These are phyloP conservation scores for Astur gentilis DNA, from an alignment of 2,113 vertebrate genomes.

Conservation along the genomic window DNA sequence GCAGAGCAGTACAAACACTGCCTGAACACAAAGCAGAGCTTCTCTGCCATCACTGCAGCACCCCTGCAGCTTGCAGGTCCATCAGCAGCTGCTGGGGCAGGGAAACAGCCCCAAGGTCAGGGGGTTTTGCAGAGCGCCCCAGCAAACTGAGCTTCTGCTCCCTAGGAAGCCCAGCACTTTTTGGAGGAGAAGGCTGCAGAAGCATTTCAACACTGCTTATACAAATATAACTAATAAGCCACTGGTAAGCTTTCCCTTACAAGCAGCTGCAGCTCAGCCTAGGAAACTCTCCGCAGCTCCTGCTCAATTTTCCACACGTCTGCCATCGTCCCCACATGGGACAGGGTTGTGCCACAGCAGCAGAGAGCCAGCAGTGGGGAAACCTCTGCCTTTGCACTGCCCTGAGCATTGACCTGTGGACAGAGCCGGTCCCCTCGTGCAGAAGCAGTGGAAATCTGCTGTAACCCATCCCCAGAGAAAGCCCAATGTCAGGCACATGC, in stretches of 20 bases:
- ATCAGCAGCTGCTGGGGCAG: neutral
- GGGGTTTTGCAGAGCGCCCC: neutral
- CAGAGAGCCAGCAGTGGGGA: neutral
- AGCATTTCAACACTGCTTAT: neutral
- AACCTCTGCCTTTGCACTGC: neutral
- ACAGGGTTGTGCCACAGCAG: neutral
- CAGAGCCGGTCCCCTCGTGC: rapidly evolving
- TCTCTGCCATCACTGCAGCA: neutral
- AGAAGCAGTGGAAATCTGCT: neutral
- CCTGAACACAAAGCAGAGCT: rapidly evolving
- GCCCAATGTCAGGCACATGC: neutral
- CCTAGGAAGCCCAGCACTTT: neutral
- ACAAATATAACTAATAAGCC: neutral
- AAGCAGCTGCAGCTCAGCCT: neutral
- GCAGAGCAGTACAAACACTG: neutral
- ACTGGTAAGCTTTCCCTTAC: neutral
- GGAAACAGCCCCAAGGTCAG: neutral
- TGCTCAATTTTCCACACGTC: neutral
- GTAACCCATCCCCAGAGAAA: neutral
- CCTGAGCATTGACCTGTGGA: rapidly evolving
- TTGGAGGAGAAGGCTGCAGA: neutral
- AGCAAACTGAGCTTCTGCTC: neutral
- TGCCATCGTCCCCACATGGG: rapidly evolving
- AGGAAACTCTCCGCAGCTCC: neutral
- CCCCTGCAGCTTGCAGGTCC: neutral